These are phyloP conservation scores for Neogobius melanostomus DNA, from an alignment of 2,113 vertebrate species.

Conservation along the genomic window DNA sequence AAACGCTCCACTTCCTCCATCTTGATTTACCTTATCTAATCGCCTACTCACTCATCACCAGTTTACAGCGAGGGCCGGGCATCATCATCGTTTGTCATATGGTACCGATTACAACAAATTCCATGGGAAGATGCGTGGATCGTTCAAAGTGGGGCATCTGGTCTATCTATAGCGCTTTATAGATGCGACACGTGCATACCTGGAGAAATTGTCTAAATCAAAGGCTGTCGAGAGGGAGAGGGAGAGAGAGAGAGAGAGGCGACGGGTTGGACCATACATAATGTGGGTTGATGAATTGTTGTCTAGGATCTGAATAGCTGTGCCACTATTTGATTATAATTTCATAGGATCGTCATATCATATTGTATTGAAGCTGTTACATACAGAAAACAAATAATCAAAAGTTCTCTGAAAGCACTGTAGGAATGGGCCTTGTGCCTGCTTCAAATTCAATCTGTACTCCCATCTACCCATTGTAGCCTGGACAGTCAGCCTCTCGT, in stretches of 20 bases:
- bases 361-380: no score
- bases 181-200: slow-evolving; percentile 68
- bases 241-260: slow-evolving; percentile 28
- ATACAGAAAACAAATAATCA: no score
- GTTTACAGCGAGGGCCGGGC: slow-evolving; percentile 50
- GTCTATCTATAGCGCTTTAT: slow-evolving; percentile 52
- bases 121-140: slow-evolving; percentile 49
- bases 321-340: no score
- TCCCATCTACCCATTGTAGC: slow-evolving; percentile 25
- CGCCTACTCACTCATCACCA: slow-evolving; percentile 48
- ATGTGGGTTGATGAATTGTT: no score
- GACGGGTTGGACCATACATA: slow-evolving; percentile 41
- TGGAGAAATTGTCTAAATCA: slow-evolving; percentile 55
- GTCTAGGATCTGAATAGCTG: no score
- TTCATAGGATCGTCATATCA: no score
- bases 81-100: slow-evolving; percentile 67
- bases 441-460: slow-evolving; percentile 61
- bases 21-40: slow-evolving; percentile 70
- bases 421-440: slow-evolving; percentile 43
- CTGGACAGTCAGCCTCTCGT: no score
- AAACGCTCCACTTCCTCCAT: slow-evolving; percentile 68
- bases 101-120: slow-evolving; percentile 58
- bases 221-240: slow-evolving; percentile 18
- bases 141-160: slow-evolving; percentile 67
- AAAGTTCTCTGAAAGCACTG: no score